A percentile compares a stretch with the other conserved stretches of the same genome.
Conservation (phyloP, 2,888 invertebrate genomes). For the Stenotaenia linearis region DNA sequence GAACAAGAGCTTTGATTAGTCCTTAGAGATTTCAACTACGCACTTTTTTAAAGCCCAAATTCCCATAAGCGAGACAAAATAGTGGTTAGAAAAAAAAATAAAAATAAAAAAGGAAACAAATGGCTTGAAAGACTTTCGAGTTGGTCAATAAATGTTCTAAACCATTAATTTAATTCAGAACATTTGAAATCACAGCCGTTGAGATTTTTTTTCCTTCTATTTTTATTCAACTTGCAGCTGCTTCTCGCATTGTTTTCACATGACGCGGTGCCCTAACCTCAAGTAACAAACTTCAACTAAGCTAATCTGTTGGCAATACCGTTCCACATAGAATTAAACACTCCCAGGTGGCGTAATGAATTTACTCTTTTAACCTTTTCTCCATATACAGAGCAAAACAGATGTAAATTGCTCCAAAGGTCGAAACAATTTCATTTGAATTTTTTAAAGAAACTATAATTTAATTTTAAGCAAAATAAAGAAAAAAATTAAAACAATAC, state of each 20-base stretch:
- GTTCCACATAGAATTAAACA: neutral
- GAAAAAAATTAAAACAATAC: too few species aligned
- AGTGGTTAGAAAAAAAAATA: neutral
- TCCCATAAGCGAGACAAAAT: neutral
- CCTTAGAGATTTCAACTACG: neutral
- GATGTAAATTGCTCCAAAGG: neutral
- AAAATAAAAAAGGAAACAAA: neutral
- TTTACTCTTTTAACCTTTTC: neutral
- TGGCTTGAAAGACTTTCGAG: neutral
- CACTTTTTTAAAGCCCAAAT: neutral
- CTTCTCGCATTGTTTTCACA: slow-evolving; percentile 12
- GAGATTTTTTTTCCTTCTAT: neutral
- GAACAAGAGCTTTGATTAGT: neutral
- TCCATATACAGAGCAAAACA: neutral
- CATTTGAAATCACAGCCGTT: slow-evolving; percentile 1
- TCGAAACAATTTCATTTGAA: neutral
- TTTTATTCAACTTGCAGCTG: neutral
- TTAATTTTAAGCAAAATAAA: neutral
- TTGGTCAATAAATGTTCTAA: neutral
- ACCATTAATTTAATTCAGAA: slow-evolving; percentile 14
- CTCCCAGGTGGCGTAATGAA: neutral
- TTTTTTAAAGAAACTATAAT: neutral
- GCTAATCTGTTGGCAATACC: neutral
- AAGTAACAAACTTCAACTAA: neutral
- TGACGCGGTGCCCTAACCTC: neutral